Percentiles rank a stretch among this genome's conserved stretches.
Conservation (phyloP, 1,140 invertebrate species). For the Lordiphosa stackelbergi region DNA sequence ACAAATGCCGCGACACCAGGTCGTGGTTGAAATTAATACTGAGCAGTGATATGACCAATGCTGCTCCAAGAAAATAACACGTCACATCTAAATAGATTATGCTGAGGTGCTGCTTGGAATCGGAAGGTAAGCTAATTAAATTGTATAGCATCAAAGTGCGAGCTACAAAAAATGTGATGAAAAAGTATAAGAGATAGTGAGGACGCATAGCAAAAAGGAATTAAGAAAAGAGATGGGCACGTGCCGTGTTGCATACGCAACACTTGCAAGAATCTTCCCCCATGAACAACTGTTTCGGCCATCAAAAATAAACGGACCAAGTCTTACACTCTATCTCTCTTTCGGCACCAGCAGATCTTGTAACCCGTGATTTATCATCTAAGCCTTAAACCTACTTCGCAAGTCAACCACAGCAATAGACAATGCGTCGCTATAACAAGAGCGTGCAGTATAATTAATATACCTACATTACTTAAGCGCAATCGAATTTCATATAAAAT, state of each 20-base stretch:
- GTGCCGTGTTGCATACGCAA: too few relatives aligned
- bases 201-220: too few relatives aligned
- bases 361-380: not conserved
- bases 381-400: constrained; percentile 4
- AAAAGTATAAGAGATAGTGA: too few relatives aligned
- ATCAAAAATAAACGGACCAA: too few relatives aligned
- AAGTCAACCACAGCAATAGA: not conserved
- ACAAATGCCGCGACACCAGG: constrained; percentile 68
- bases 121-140: too few relatives aligned
- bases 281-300: too few relatives aligned
- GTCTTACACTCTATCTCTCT: too few relatives aligned
- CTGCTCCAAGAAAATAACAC: constrained; percentile 68
- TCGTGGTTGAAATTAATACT: constrained; percentile 77
- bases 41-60: constrained; percentile 76
- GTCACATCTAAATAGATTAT: constrained; percentile 53
- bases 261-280: too few relatives aligned
- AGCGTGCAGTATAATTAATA: constrained; percentile 29
- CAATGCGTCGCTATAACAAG: not conserved
- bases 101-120: constrained; percentile 1
- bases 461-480: constrained; percentile 16
- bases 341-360: too few relatives aligned
- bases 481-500: constrained; percentile 31
- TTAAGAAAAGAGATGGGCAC: too few relatives aligned
- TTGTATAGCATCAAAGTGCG: too few relatives aligned
- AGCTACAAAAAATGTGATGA: too few relatives aligned